phyloP scores from a whole-genome alignment of 2,113 vertebrate genomes.

The Aphyosemion australe region DNA sequence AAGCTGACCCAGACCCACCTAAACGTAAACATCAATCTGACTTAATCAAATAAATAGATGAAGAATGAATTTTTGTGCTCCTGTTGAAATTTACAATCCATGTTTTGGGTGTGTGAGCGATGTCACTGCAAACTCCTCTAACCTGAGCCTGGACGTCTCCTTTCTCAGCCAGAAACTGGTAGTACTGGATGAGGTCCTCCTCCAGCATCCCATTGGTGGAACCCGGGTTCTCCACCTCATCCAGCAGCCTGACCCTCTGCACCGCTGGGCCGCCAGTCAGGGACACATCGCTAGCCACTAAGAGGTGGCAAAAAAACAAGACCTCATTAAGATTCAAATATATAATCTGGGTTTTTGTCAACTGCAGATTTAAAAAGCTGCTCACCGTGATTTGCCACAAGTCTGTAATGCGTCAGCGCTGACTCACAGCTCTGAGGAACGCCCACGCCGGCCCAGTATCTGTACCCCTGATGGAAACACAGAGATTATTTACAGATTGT shows the following conservation, averaged over 20 bases:
- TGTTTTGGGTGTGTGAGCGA: no score
- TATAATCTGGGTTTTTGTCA: background rate
- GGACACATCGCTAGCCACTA: conserved; percentile 96
- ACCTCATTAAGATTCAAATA: background rate
- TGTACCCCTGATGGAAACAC: conserved; percentile 85
- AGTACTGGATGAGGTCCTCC: conserved; percentile 98
- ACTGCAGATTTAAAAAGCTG: background rate
- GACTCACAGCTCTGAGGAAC: conserved; percentile 98
- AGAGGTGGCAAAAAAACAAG: background rate
- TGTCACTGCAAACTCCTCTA: background rate
- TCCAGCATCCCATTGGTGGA: conserved; percentile 96
- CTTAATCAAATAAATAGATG: no score
- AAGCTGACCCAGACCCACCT: conserved; percentile 97
- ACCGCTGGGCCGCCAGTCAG: conserved; percentile 94
- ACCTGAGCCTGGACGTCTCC: conserved; percentile 99
- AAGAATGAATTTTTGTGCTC: no score
- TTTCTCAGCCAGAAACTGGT: conserved; percentile 97
- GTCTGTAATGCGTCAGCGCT: conserved; percentile 93
- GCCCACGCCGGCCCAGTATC: conserved; percentile 96
- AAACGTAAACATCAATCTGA: no score
- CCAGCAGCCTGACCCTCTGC: conserved; percentile 92
- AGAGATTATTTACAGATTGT: background rate
- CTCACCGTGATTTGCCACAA: conserved; percentile 95
- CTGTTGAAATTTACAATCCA: no score
- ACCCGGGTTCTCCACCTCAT: conserved; percentile 95